Conservation (phyloP, 2,797 vertebrate species). For the Rhinella marina region DNA sequence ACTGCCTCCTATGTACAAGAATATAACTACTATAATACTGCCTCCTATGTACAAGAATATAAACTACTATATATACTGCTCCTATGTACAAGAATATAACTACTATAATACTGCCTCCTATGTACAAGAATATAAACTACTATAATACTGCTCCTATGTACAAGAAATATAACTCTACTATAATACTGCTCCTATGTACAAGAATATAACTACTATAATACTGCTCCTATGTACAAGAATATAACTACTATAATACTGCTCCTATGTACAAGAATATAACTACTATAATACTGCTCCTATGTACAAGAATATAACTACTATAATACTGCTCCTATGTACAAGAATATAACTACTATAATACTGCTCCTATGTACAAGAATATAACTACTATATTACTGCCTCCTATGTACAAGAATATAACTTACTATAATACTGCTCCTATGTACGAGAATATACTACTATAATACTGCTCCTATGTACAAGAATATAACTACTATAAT, state of each 20-base stretch:
- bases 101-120: conserved; percentile 14
- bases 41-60: neutral
- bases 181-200: conserved; percentile 10
- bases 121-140: conserved; percentile 1
- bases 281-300: neutral
- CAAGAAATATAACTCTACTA: conserved; percentile 27
- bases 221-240: neutral
- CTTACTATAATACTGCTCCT: neutral
- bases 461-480: neutral
- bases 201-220: conserved; percentile 3
- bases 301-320: conserved; percentile 6
- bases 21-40: conserved; percentile 14
- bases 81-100: neutral
- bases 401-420: neutral
- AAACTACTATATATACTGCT: neutral
- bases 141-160: conserved; percentile 9
- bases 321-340: neutral
- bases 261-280: conserved; percentile 21
- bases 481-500: conserved; percentile 13
- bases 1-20: neutral
- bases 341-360: conserved; percentile 1
- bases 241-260: conserved; percentile 4
- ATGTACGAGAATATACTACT: conserved; percentile 11
- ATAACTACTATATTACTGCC: neutral
- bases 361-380: neutral